Evolutionary conservation across 2,888 invertebrate species (phyloP).

Genomic region (Spatulosminthurus flaviceps): DNA sequence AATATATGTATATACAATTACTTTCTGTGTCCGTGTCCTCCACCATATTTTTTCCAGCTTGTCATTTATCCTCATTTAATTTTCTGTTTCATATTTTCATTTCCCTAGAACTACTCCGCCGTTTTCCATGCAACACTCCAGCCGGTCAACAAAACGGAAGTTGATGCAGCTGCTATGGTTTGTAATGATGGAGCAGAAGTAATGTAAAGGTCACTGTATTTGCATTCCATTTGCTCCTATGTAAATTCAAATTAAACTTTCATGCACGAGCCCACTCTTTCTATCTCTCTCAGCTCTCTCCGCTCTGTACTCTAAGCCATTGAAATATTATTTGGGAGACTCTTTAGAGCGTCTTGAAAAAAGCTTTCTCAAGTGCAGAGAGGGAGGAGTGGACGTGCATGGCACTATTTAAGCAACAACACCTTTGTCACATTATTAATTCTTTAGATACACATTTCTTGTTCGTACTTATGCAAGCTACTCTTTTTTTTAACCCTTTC

Average conservation of each 20-base stretch:
- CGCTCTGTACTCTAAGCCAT: neutral
- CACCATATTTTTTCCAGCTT: slow-evolving; percentile 8
- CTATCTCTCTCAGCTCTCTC: slow-evolving; percentile 4
- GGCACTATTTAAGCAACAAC: no score
- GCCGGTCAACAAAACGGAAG: slow-evolving; percentile 18
- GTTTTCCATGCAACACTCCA: neutral
- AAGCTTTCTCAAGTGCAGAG: no score
- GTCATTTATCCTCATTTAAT: slow-evolving; percentile 27
- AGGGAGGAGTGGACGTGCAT: no score
- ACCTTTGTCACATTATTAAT: no score
- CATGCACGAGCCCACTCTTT: slow-evolving; percentile 5
- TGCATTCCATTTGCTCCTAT: slow-evolving; percentile 25
- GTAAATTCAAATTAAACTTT: slow-evolving; percentile 18
- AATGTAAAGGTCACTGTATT: slow-evolving; percentile 11
- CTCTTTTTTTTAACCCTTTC: no score
- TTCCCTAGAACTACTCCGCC: neutral
- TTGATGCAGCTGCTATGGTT: neutral
- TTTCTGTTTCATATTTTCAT: slow-evolving; percentile 7
- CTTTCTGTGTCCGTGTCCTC: neutral
- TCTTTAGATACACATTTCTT: no score
- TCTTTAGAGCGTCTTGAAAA: no score
- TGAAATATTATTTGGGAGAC: no score
- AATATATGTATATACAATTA: no score
- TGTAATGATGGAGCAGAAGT: neutral
- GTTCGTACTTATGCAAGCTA: no score